Base-by-base conservation (phyloP, 1,140 invertebrate species). In the Chironomus tepperi region DNA sequence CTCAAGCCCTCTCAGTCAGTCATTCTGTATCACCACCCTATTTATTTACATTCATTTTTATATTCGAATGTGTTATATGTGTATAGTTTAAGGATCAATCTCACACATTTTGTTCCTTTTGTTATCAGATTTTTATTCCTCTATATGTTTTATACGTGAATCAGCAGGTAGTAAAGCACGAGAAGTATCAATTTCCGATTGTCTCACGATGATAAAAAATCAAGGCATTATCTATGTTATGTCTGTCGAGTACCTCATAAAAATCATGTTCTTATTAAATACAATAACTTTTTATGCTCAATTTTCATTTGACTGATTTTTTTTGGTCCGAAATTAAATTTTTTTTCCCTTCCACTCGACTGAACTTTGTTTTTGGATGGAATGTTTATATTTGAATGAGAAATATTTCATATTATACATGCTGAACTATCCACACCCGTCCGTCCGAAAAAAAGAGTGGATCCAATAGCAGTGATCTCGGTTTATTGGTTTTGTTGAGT, bases 41-140 rank as follows among this genome's bases (percentile, higher is more conserved):
- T 70, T 70, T 70, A 70, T 70, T 70, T 70, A 70, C 65, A 57
- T 5, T n/a, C 47, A 70, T 70, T 70, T n/a, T 70, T 70, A 9
- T 16, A 10, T 57, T 10, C 10, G 9, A n/a, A 57, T 57, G 47
- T 57, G 24, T 34, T 34, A 5, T 34, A 34, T 34, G 24, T 34
- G 24, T 34, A 34, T 34, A 34, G 47, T 57, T n/a, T 10, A 57
- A 57, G 47, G 47, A 57, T 57, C 47, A 57, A 57, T 57, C 47
- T 10, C 47, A 12, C 47, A n/a, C 47, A 10, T 57, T 57, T 57
- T 57, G n/a, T 57, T 57, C 47, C 47, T 57, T 10, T 57, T 57
- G 47, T 70, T 16, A 57, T 57, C 47, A 57, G 12, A 10, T n/a
- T 57, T n/a, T 57, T 12, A 57, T 12, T 15, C 12, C 0, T 57